A percentile compares a stretch with the other conserved stretches of the same genome.
Conservation (phyloP, 1,140 invertebrate genomes). For the Lethrus apterus region DNA sequence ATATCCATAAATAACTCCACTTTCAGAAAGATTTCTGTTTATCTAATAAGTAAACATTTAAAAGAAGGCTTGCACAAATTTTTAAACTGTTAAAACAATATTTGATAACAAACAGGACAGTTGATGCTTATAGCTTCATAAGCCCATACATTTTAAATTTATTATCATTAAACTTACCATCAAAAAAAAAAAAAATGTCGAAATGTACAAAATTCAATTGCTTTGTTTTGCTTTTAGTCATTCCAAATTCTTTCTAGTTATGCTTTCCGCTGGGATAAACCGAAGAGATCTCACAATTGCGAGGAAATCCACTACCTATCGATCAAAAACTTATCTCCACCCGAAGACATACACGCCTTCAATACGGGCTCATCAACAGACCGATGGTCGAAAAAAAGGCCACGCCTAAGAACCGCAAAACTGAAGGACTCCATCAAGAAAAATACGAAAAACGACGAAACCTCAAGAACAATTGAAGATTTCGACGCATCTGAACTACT, state of each 20-base stretch:
- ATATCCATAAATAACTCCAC: no score
- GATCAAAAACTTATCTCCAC: slow-evolving; percentile 9
- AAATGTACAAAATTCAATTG: no score
- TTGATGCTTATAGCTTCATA: no score
- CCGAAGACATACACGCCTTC: slow-evolving; percentile 10
- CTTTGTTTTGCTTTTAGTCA: no score
- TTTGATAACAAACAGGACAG: no score
- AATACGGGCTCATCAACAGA: slow-evolving; percentile 22
- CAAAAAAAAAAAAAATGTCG: no score
- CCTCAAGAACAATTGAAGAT: not conserved
- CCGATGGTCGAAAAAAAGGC: slow-evolving; percentile 26
- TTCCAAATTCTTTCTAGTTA: slow-evolving; percentile 8
- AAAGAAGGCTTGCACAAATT: no score
- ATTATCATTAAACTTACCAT: no score
- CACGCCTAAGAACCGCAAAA: slow-evolving; percentile 19
- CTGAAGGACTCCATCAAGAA: not conserved
- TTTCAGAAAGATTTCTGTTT: no score
- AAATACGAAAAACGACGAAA: not conserved
- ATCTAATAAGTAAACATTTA: no score
- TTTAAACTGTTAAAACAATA: no score
- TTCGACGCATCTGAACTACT: slow-evolving; percentile 4
- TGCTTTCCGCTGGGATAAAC: slow-evolving; percentile 8
- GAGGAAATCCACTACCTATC: slow-evolving; percentile 4
- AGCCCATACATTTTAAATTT: no score
- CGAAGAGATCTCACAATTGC: slow-evolving; percentile 2